Evolutionary conservation across 2,797 vertebrate species (phyloP).

Genomic region (Parauchenoglanis punctatus): DNA sequence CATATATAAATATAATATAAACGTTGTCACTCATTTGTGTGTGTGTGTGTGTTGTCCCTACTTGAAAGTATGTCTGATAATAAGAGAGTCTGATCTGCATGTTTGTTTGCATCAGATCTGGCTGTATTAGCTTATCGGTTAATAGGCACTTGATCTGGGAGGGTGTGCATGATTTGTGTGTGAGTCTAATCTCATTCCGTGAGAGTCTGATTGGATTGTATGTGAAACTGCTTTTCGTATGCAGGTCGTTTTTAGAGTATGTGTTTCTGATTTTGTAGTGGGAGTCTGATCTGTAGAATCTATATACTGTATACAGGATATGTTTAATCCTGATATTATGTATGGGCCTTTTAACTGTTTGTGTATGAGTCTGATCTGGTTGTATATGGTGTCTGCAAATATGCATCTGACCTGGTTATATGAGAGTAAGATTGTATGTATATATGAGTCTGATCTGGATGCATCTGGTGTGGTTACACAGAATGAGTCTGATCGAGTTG

Average conservation of each 20-base stretch:
- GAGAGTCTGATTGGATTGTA: background rate
- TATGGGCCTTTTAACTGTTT: background rate
- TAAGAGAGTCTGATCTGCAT: background rate
- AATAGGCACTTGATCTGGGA: background rate
- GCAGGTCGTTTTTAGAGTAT: background rate
- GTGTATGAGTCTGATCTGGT: background rate
- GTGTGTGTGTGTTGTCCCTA: background rate
- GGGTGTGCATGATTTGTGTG: background rate
- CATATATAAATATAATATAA: background rate
- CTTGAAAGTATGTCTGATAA: background rate
- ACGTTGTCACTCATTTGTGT: background rate
- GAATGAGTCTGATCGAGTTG: too few relatives aligned
- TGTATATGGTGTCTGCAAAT: too few relatives aligned
- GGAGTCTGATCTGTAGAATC: background rate
- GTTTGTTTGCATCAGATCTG: background rate
- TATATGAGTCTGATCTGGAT: background rate
- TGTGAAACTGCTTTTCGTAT: conserved; percentile 7
- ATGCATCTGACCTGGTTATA: background rate
- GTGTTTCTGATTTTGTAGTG: background rate
- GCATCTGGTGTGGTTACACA: background rate
- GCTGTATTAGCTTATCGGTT: background rate
- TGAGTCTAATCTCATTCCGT: background rate
- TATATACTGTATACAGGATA: background rate
- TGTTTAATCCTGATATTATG: background rate
- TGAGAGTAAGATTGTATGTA: background rate